Percentiles rank a stretch among this genome's conserved stretches.
phyloP scores from a whole-genome alignment of 2,888 invertebrate species.

The Limnephilus lunatus region DNA sequence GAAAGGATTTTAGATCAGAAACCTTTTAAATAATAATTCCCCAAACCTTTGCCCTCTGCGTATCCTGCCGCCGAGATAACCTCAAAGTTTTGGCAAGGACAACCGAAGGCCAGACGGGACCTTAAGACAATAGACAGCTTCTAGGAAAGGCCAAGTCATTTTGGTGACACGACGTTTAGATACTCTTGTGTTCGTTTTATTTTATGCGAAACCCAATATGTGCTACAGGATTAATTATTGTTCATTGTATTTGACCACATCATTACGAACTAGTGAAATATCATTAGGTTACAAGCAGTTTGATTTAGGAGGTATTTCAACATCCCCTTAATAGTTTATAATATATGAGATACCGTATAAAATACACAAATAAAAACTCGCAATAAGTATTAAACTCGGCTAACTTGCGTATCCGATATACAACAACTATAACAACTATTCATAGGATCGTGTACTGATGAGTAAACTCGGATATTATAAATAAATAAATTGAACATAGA shows the following conservation, averaged over 20 bases:
- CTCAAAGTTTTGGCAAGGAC: conserved; percentile 5
- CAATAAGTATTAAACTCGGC: no score
- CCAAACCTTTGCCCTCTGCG: background rate
- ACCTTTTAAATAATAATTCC: background rate
- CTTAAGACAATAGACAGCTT: conserved; percentile 30
- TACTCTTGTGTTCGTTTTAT: background rate
- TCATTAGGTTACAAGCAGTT: no score
- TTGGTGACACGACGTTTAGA: background rate
- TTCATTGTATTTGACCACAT: background rate
- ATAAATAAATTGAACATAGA: no score
- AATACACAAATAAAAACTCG: no score
- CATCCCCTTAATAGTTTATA: no score
- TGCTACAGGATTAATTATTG: background rate
- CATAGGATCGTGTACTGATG: no score
- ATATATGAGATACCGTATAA: no score
- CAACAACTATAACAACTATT: no score
- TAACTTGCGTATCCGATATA: no score
- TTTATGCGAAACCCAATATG: background rate
- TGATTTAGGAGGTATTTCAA: no score
- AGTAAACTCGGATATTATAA: no score
- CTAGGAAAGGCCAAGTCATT: conserved; percentile 18
- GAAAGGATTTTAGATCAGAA: background rate
- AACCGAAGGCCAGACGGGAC: conserved; percentile 7
- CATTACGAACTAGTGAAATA: background rate
- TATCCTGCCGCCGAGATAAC: background rate